Evolutionary conservation across 2,797 vertebrate genomes (phyloP), one percentile per base, ranked within the genome.

Genomic region (Malurus splendens): DNA sequence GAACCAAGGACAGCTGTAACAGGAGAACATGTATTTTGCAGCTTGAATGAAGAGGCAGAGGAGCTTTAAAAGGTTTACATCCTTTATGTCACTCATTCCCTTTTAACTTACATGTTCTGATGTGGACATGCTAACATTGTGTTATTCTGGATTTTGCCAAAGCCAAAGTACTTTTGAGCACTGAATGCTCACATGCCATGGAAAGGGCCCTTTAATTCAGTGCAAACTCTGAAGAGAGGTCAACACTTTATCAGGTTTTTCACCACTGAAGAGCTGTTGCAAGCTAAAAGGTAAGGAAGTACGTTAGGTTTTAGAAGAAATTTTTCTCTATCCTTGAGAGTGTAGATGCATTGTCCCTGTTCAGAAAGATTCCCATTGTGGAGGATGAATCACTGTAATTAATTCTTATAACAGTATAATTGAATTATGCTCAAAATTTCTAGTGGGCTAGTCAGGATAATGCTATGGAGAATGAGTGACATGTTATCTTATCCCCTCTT

Each of bases 61-160:
- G 32, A 85, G 12, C 47, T 82, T 42, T 50, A 47, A 76, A 38
- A 82, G 50, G n/a, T 89, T 84, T 70, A 76, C 39, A 50, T 13
- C 13, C 24, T 84, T 28, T 64, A 4, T 60, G 54, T 82, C 59
- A 77, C 38, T 84, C 68, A 32, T 41, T 83, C 45, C 72, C 44
- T 36, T 83, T 67, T 80, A 42, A 81, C 60, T 84, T 47, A 45
- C 7, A 1, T 50, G 45, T 70, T 79, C 60, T 50, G 22, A 79
- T 48, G 50, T 1, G 3, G 45, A 61, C 36, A 65, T 12, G 13
- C 16, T 45, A 42, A 39, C 66, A 87, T 61, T 48, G 73, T 77
- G 45, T 76, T 83, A 52, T 32, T 79, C 52, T 48, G 59, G 51
- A 28, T 87, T 93, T 85, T 87, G 52, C 65, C 66, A 70, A 83